Percentiles rank a stretch among this genome's conserved stretches.
phyloP scores from a whole-genome alignment of 35 echinoderm and acorn worm species.

The Heliocidaris erythrogramma region DNA sequence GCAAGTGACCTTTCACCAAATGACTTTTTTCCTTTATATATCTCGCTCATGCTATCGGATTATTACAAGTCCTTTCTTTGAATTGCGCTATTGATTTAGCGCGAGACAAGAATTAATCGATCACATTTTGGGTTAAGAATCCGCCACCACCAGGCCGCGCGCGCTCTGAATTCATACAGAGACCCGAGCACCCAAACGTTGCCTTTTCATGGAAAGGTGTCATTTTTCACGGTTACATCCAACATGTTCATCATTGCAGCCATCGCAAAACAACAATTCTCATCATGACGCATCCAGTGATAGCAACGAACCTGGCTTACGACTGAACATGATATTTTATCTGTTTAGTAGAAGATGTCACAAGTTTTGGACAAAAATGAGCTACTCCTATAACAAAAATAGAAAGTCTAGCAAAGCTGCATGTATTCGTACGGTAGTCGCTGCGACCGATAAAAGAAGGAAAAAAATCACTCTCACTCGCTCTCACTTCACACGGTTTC shows the following conservation, averaged over 20 bases:
- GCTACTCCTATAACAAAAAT: neutral
- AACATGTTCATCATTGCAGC: neutral
- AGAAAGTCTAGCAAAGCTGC: neutral
- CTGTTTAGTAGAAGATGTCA: too few species aligned
- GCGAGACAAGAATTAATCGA: constrained; percentile 31
- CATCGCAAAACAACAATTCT: neutral
- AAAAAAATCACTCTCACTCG: neutral
- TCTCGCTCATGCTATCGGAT: neutral
- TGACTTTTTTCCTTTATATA: neutral
- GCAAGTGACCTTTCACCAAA: constrained; percentile 5
- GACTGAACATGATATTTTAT: neutral
- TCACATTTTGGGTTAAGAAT: neutral
- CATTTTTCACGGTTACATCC: neutral
- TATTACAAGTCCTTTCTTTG: constrained; percentile 44
- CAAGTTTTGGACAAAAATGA: neutral
- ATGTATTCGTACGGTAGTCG: too few species aligned
- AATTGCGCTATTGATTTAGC: constrained; percentile 34
- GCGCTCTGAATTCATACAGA: neutral
- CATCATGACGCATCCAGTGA: neutral
- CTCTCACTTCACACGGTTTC: neutral
- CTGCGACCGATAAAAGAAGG: neutral
- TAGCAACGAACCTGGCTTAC: neutral
- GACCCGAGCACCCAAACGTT: neutral
- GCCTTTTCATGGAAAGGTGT: neutral
- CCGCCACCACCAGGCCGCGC: neutral